Percentiles rank a stretch among this genome's conserved stretches.
Evolutionary conservation across 2,888 invertebrate genomes (phyloP).

Genomic region (Sialis lutaria): DNA sequence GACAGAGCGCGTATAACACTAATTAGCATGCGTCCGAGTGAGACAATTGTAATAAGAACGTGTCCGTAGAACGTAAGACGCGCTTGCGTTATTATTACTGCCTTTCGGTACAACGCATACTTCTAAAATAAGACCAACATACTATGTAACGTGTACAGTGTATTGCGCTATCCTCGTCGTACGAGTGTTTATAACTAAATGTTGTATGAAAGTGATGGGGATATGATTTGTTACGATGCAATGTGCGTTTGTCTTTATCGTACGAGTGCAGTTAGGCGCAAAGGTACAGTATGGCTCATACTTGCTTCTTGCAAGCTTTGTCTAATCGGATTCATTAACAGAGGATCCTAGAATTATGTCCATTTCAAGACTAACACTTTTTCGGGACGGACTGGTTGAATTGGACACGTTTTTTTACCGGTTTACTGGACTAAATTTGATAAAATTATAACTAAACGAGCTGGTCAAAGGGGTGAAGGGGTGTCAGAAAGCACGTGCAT

Average conservation of each 20-base stretch:
- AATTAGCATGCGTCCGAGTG: conserved; percentile 11
- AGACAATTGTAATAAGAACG: conserved; percentile 24
- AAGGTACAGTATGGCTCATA: not conserved
- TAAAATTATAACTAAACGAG: too few relatives aligned
- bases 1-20: not conserved
- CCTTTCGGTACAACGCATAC: not conserved
- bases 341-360: conserved; percentile 34
- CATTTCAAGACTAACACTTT: conserved; percentile 32
- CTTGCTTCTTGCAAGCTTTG: conserved; percentile 28
- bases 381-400: conserved; percentile 22
- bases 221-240: not conserved
- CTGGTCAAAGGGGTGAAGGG: not conserved
- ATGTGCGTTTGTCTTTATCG: not conserved
- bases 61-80: not conserved
- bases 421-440: too few relatives aligned
- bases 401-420: too few relatives aligned
- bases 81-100: not conserved
- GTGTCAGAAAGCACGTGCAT: not conserved
- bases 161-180: not conserved
- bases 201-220: not conserved
- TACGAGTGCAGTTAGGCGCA: too few relatives aligned
- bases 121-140: too few relatives aligned
- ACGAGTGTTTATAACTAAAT: not conserved
- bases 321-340: conserved; percentile 42
- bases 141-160: not conserved